Base-by-base conservation (phyloP, 2,888 invertebrate species). In the Aelia acuminata region DNA sequence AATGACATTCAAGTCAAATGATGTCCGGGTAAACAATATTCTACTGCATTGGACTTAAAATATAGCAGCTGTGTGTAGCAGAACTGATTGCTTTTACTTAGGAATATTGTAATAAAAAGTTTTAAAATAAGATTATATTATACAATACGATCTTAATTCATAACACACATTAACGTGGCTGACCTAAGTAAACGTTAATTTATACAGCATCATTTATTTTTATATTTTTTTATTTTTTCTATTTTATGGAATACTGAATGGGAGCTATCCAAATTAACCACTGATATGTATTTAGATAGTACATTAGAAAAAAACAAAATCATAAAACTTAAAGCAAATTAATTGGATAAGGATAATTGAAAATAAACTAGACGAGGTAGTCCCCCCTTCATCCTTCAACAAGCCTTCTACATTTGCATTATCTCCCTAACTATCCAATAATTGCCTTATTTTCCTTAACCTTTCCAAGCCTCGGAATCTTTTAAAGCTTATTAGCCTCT, bases 391-490 rank as follows among this genome's bases (percentile, higher is more conserved):
- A n/a, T 70, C 63, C 31, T 10, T 2, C 63, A 70, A 70, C 63
- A 70, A 35, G 63, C 7, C 63, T 70, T 70, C 31, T 70, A 70
- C 63, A 70, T 70, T 70, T 70, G 63, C 63, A 70, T 70, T 70
- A 70, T 70, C 63, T 70, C 18, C 7, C 63, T 70, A 70, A 70
- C 63, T 70, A 70, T 70, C 63, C 18, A 70, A 70, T 70, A 70
- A 70, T 70, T 70, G 63, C 31, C 63, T 70, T 35, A 70, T 70
- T 70, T 70, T 35, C 63, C 63, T 70, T 35, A 20, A 8, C 4
- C 63, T 70, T 70, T 70, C 26, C 31, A 70, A 15, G 63, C 35
- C 63, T 70, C 63, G 63, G 63, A 70, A 70, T 70, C 26, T 70
- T 70, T 35, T 70, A 70, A 70, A 70, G 5, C 63, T 35, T 70